phyloP scores from a whole-genome alignment of 2,113 vertebrate genomes.

The Tetrao urogallus region DNA sequence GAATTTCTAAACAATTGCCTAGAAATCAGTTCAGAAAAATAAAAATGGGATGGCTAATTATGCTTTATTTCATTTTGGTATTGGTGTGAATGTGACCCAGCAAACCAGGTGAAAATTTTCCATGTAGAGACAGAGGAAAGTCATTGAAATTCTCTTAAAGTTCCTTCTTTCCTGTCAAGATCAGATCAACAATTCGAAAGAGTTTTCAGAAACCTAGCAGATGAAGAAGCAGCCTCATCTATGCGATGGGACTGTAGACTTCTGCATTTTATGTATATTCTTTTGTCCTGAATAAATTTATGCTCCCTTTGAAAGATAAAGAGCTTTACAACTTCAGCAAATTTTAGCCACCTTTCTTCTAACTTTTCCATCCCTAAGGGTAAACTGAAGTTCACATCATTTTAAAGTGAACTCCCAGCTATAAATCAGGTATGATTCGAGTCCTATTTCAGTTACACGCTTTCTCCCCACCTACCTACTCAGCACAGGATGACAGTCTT shows the following conservation, averaged over 20 bases:
- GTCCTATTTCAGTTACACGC: neutral
- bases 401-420: neutral
- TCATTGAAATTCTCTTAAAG: neutral
- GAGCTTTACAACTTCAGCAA: neutral
- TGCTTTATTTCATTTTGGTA: conserved; percentile 19
- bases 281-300: neutral
- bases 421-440: neutral
- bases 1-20: conserved; percentile 23
- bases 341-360: neutral
- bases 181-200: neutral
- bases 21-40: conserved; percentile 28
- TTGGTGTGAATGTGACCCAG: neutral
- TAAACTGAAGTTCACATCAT: neutral
- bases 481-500: neutral
- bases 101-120: neutral
- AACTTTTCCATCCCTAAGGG: neutral
- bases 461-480: neutral
- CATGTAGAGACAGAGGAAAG: neutral
- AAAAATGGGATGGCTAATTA: neutral
- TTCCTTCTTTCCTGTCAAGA: neutral
- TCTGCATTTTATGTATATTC: neutral
- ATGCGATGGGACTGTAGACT: neutral
- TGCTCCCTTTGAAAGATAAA: neutral
- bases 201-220: neutral
- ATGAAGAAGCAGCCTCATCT: neutral